Base-by-base conservation (phyloP, 2,797 vertebrate species). In the Chromobotia macracanthus region DNA sequence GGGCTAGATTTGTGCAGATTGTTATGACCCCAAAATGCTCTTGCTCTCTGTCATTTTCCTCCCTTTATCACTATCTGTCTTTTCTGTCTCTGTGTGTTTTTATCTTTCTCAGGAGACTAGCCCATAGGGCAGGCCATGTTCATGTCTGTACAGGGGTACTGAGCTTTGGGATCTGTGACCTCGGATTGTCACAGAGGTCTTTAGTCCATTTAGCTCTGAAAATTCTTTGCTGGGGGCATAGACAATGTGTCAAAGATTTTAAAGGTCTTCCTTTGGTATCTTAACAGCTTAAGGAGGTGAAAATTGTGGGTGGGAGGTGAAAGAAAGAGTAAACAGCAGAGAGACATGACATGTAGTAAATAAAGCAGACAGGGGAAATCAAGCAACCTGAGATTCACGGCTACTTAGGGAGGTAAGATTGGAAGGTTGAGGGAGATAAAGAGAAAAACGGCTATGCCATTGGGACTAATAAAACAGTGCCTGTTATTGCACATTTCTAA, bases 401-500 rank as follows among this genome's bases (percentile, higher is more conserved):
- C 41, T 61, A 64, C 53, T 78, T 31, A 41, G 65, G 75, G 67
- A 76, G 25, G 69, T 19, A 80, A 84, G 35, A 64, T 75, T 82
- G 55, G 58, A 58, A 86, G 71, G 73, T 65, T 84, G 79, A 86
- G 82, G 70, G 84, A 85, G 83, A 89, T 83, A 73, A 79, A 78
- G 73, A 60, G 70, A 88, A 82, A 87, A 86, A 79, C 71, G 53
- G 71, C 73, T 50, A 71, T 89, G 86, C 87, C 87, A 90, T 87
- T 70, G 81, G 85, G 87, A 69, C 87, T 87, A 81, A 87, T 87
- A 90, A 92, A 93, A 86, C 79, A 75, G 72, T n/a, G 78, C 87
- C 86, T 91, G 91, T 92, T 92, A 90, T 91, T 92, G 80, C 86
- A 92, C 75, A 87, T 91, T 92, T 92, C 88, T 89, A 90, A 90